Base-by-base conservation (phyloP, 2,113 vertebrate genomes). In the Danionella cerebrum region DNA sequence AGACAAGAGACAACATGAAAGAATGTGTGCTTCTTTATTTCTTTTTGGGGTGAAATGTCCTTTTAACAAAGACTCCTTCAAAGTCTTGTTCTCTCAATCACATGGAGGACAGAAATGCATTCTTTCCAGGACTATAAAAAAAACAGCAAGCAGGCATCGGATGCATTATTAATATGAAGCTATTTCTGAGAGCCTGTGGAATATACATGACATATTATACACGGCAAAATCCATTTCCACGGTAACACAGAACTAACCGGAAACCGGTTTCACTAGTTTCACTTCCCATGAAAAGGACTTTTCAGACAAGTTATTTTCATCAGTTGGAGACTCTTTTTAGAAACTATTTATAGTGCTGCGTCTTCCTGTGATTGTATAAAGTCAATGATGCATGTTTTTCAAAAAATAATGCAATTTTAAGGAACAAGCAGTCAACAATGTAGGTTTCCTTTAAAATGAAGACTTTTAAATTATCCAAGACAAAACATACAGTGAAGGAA, bases 11-110 rank as follows among this genome's bases (percentile, higher is more conserved):
- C 22, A n/a, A 33, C 12, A 12, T 31, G 16, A 19, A 14, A 62
- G n/a, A n/a, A n/a, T n/a, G n/a, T n/a, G n/a, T n/a, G n/a, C n/a
- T n/a, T n/a, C n/a, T n/a, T n/a, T n/a, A n/a, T n/a, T n/a, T n/a
- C n/a, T n/a, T n/a, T n/a, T n/a, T n/a, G n/a, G n/a, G n/a, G n/a
- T n/a, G n/a, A n/a, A n/a, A n/a, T n/a, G n/a, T n/a, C n/a, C n/a
- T n/a, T 13, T 33, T 27, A 25, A 58, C n/a, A 53, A 35, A 67
- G 57, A 68, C 62, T 65, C 33, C 47, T 31, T 77, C 5, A 59
- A 59, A 74, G 21, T 59, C 18, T 41, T 9, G 62, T 50, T 38
- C 44, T 31, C 44, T 44, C 21, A 44, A n/a, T 13, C 19, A 33
- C 12, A 19, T 21, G 4, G 13, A 60, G 67, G 42, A 52, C 5